Evolutionary conservation across 2,797 vertebrate genomes (phyloP), one percentile per base, ranked within the genome.

Genomic region (Eupleurogrammus muticus): DNA sequence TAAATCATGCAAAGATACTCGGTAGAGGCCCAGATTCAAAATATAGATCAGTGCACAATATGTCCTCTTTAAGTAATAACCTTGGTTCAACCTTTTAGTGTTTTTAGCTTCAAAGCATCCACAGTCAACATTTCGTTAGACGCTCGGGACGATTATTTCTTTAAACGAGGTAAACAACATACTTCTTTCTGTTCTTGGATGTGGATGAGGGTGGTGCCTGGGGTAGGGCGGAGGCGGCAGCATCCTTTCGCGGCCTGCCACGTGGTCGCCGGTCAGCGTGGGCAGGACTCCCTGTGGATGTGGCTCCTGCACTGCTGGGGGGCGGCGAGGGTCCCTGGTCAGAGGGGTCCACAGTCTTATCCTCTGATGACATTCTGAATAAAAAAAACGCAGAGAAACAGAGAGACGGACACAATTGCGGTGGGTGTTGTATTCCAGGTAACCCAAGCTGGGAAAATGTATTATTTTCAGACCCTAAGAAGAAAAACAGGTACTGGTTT

Each of bases 321-420:
- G 91, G 90, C 84, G 93, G 92, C 76, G 93, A 94, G 89, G 92
- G 92, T 92, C 92, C 94, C 90, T 93, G 95, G 93, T 96, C 95
- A 94, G 94, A 95, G 94, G 94, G 92, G 89, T 94, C 94, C 93
- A 95, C 95, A 94, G 95, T 96, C 94, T 94, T 96, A 95, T 98
- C 95, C 96, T 97, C 96, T 96, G 97, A 96, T 96, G 97, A 97
- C 97, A 99, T 99, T 96, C 97, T 99, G 91, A 87, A 52, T 70
- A 81, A 60, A 48, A 17, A 47, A 74, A 54, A 71, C 2, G 38
- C 50, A 53, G 51, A 61, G 13, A 69, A 68, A 66, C 9, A 42
- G 28, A 28, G 28, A 28, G 28, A 28, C 28, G 65, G 10, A 42
- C 12, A 36, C 50, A 32, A 56, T 60, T 7, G 53, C 40, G 16